Conservation (phyloP, 2,797 vertebrate genomes). For the Dicrostonyx torquatus region DNA sequence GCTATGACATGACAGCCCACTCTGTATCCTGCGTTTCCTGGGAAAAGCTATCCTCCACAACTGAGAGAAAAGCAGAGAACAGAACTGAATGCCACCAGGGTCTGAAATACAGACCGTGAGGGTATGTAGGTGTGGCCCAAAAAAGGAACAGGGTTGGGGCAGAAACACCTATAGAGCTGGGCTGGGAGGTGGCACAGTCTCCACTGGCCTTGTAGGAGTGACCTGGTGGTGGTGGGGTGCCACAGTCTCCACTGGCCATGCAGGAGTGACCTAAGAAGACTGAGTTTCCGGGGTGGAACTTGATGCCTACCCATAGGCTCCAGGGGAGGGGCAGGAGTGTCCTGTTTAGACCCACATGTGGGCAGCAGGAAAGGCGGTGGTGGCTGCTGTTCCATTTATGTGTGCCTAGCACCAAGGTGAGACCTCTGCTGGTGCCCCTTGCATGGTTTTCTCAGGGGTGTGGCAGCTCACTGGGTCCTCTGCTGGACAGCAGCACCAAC, state of each 20-base stretch:
- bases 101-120: neutral
- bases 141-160: neutral
- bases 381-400: neutral
- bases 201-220: no score
- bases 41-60: neutral
- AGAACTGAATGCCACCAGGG: neutral
- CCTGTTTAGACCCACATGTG: neutral
- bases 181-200: no score
- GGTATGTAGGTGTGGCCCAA: no score
- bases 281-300: neutral
- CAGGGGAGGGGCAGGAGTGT: neutral
- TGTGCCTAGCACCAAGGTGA: fast-evolving
- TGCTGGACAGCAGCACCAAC: neutral
- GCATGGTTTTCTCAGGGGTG: neutral
- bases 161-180: no score
- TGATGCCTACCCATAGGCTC: neutral
- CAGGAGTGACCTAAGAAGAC: neutral
- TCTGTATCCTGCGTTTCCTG: neutral
- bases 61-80: neutral
- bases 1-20: neutral
- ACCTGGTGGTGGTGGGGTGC: neutral
- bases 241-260: no score
- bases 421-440: neutral
- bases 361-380: neutral
- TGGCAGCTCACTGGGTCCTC: neutral